Evolutionary conservation across 2,888 invertebrate species (phyloP), one percentile per base, ranked within the genome.

Genomic region (Drosophila nr. medialis): DNA sequence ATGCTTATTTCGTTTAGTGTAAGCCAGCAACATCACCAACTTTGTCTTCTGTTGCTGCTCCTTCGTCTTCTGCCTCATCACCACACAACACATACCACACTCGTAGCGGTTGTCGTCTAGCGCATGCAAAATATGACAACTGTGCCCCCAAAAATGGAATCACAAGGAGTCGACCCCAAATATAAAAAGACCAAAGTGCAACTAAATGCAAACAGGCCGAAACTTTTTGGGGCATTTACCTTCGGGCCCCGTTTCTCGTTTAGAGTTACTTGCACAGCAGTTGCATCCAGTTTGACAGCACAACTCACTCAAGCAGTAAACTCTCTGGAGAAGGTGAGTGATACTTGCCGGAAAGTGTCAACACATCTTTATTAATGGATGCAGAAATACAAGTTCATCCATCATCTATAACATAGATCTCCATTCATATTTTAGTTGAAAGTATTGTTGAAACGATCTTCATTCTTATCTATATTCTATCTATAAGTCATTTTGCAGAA

Each of bases 1-100:
- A 87, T 87, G 87, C 90, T 89, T 76, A 86, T 86, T 90, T 86
- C 85, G 85, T 86, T 86, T 90, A 86, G 86, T 88, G 88, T 84
- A 84, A 89, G 83, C 74, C 81, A 73, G 64, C 67, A 73, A 73
- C 81, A 72, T 58, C 50, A 48, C 72, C 60, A 49, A 68, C 75
- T 75, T 64, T 40, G 53, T 54, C 64, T 65, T 36, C 53, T n/a
- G 11, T 40, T 21, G 40, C 42, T 11, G 51, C 42, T 24, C 6
- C 11, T 50, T 13, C 18, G 5, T 8, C 11, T 3, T 38, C 27
- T n/a, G 30, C 38, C 30, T 11, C 27, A 10, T 15, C 29, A 27
- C 29, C n/a, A 42, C 50, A 8, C 42, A 1, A 24, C 15, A 45
- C 24, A 45, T 15, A 27, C 24, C 55, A 38, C 29, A 55, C n/a